Evolutionary conservation across 2,113 vertebrate genomes (phyloP).

Genomic region (Gambusia affinis): DNA sequence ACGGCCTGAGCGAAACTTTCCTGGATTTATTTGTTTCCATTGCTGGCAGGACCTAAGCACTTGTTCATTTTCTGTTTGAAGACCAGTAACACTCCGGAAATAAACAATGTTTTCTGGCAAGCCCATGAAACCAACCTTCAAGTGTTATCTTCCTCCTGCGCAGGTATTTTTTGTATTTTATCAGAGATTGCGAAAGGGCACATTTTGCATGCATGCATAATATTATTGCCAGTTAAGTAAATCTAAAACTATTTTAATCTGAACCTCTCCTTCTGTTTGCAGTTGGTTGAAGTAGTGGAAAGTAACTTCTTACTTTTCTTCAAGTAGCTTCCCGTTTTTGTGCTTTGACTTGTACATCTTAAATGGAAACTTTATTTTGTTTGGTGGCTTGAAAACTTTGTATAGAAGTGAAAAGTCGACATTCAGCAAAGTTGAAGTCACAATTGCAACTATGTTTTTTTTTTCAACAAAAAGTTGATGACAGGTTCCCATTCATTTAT

Average conservation of each 20-base stretch:
- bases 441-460: too few relatives aligned
- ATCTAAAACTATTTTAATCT: not conserved
- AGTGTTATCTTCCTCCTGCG: slow-evolving; percentile 88
- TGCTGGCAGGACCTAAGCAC: slow-evolving; percentile 30
- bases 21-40: slow-evolving; percentile 2
- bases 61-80: slow-evolving; percentile 19
- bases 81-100: slow-evolving; percentile 31
- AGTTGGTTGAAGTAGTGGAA: not conserved
- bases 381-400: too few relatives aligned
- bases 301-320: not conserved
- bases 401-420: too few relatives aligned
- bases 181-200: not conserved
- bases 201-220: not conserved
- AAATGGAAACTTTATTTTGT: not conserved
- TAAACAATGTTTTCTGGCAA: slow-evolving; percentile 89
- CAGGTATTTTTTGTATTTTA: slow-evolving; percentile 84
- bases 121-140: slow-evolving; percentile 88
- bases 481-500: too few relatives aligned
- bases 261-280: not conserved
- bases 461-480: too few relatives aligned
- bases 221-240: not conserved
- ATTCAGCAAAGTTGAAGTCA: too few relatives aligned
- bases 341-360: not conserved
- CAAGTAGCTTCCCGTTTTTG: not conserved
- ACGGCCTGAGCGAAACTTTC: slow-evolving; percentile 41